Evolutionary conservation across 2,888 invertebrate species (phyloP).

Genomic region (Cephus pygmeus): DNA sequence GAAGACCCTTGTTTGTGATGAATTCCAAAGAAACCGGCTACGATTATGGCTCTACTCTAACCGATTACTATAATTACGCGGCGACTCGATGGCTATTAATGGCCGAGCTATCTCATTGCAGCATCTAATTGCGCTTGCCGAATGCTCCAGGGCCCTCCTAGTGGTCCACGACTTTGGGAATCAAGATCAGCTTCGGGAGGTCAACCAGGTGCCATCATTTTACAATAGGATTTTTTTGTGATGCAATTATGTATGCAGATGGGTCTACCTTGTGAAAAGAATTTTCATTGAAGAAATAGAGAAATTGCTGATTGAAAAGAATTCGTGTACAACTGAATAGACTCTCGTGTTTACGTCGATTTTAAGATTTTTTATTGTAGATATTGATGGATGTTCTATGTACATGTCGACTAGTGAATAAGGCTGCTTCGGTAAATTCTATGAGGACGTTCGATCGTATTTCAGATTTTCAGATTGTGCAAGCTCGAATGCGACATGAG

Average conservation of each 20-base stretch:
- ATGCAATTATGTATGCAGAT: neutral
- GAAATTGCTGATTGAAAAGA: neutral
- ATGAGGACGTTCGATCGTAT: conserved; percentile 44
- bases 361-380: neutral
- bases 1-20: neutral
- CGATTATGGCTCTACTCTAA: conserved; percentile 50
- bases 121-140: conserved; percentile 53
- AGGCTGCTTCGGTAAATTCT: neutral
- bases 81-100: conserved; percentile 55
- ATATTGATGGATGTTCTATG: neutral
- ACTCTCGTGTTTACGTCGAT: neutral
- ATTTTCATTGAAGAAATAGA: neutral
- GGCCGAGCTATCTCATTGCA: conserved; percentile 53
- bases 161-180: conserved; percentile 24
- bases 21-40: neutral
- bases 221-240: neutral
- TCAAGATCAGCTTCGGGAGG: conserved; percentile 11
- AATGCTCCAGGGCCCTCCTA: conserved; percentile 25
- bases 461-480: conserved; percentile 49
- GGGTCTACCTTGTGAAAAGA: neutral
- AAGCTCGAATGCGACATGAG: conserved; percentile 42
- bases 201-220: conserved; percentile 7
- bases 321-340: neutral
- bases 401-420: neutral
- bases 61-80: conserved; percentile 57